Evolutionary conservation across 2,888 invertebrate genomes (phyloP).

Genomic region (Sympetrum striolatum): DNA sequence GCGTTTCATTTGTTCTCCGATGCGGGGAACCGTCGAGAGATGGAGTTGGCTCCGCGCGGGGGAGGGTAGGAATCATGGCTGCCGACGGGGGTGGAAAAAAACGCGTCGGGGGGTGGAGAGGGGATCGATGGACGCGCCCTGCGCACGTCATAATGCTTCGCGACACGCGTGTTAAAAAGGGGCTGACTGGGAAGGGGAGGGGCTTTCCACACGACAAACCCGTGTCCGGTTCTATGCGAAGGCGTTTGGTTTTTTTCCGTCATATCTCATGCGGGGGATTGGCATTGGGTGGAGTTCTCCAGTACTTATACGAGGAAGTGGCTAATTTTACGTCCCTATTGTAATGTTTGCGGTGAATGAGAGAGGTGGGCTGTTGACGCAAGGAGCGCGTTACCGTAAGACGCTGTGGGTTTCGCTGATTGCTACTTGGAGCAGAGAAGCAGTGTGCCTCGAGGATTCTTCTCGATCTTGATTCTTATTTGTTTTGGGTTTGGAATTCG

Average conservation of each 20-base stretch:
- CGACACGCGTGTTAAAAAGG: not conserved
- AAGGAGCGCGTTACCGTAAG: too few species aligned
- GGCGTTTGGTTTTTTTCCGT: not conserved
- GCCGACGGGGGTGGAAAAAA: not conserved
- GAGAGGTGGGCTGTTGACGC: too few species aligned
- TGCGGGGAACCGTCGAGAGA: not conserved
- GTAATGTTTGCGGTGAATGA: too few species aligned
- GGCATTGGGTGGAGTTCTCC: too few species aligned
- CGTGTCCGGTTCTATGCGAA: not conserved
- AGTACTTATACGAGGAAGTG: too few species aligned
- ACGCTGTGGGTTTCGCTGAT: too few species aligned
- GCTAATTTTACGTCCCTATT: too few species aligned
- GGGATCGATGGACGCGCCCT: not conserved
- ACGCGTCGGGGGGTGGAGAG: not conserved
- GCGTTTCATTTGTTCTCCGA: not conserved
- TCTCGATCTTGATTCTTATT: too few species aligned
- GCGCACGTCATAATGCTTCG: not conserved
- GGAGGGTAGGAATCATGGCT: not conserved
- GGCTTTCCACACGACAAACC: not conserved
- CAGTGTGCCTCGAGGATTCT: too few species aligned
- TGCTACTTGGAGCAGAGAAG: too few species aligned
- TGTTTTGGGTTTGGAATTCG: too few species aligned
- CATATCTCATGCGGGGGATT: not conserved
- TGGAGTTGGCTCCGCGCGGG: not conserved
- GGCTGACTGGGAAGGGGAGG: not conserved